Evolutionary conservation across 1,140 invertebrate species (phyloP).

Genomic region (Cotesia vestalis): DNA sequence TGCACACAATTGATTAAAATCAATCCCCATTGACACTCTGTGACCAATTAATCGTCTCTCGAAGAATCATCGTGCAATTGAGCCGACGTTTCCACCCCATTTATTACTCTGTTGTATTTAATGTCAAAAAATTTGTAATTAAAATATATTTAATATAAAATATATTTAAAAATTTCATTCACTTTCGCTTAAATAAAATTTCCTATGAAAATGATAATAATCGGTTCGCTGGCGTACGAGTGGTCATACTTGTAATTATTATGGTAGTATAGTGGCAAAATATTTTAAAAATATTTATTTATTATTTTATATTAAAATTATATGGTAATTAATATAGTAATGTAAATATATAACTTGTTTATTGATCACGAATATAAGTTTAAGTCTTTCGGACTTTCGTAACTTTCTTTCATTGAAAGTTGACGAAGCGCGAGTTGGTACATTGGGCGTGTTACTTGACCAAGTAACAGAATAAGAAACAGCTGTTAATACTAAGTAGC

Average conservation of each 20-base stretch:
- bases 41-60: not conserved
- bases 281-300: no score
- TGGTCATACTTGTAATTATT: no score
- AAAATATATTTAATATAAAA: no score
- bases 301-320: no score
- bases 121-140: no score
- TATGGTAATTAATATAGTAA: no score
- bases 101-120: not conserved
- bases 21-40: slow-evolving; percentile 7
- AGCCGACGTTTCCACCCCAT: slow-evolving; percentile 3
- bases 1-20: not conserved
- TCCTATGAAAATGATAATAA: no score
- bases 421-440: slow-evolving; percentile 25
- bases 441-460: slow-evolving; percentile 30
- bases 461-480: slow-evolving; percentile 29
- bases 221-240: no score
- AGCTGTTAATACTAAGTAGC: slow-evolving; percentile 40
- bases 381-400: slow-evolving; percentile 1
- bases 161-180: no score
- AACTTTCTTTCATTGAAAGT: slow-evolving; percentile 44
- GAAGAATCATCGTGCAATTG: not conserved
- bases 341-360: not conserved
- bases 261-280: no score
- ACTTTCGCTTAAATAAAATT: no score
- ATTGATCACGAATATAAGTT: slow-evolving; percentile 18